phyloP scores from a whole-genome alignment of 2,113 vertebrate species.

The Panthera uncia region DNA sequence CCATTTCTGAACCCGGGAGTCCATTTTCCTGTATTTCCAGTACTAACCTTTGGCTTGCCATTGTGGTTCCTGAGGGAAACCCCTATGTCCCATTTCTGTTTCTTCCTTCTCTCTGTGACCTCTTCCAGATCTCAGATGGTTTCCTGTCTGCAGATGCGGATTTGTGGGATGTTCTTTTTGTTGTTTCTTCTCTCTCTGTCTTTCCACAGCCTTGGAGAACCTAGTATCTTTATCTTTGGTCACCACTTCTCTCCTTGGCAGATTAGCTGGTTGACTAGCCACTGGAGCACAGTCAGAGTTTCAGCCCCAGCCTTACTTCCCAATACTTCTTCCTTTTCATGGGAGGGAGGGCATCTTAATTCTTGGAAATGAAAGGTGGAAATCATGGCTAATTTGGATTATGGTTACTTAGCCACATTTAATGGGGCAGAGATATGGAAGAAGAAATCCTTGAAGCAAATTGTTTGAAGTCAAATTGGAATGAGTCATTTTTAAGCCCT shows the following conservation, averaged over 20 bases:
- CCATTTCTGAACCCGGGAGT: not conserved
- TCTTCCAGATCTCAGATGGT: not conserved
- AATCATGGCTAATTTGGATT: not conserved
- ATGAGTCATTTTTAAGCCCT: not conserved
- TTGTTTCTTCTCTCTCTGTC: not conserved
- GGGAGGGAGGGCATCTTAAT: not conserved
- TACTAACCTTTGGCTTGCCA: not conserved
- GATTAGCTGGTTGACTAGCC: not conserved
- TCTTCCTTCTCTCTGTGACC: not conserved
- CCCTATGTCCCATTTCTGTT: not conserved
- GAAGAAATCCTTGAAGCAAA: not conserved
- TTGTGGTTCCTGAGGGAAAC: not conserved
- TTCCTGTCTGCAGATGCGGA: not conserved
- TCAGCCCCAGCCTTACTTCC: not conserved
- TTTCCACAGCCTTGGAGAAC: not conserved
- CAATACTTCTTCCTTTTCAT: not conserved
- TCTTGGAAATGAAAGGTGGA: not conserved
- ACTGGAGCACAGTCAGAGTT: not conserved
- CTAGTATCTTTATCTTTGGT: not conserved
- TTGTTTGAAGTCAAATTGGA: not conserved
- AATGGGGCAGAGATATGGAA: not conserved
- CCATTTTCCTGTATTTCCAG: not conserved
- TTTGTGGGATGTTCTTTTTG: not conserved
- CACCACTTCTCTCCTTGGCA: not conserved
- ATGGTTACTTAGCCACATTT: not conserved